phyloP scores from a whole-genome alignment of 2,113 vertebrate species.

The Arothron firmamentum region DNA sequence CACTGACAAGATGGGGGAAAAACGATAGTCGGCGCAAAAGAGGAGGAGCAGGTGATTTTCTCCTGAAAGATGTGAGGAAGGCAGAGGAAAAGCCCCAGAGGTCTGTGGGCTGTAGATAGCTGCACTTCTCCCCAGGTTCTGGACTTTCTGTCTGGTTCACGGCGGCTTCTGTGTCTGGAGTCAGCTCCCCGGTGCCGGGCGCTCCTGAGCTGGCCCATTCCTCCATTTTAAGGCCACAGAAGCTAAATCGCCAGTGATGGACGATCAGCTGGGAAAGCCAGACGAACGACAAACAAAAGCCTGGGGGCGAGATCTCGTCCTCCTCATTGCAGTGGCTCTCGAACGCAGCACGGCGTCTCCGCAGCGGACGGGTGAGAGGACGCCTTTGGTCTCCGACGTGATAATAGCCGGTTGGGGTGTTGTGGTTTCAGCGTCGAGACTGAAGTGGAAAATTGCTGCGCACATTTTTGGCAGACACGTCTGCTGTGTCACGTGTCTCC shows the following conservation, averaged over 20 bases:
- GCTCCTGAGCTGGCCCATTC: conserved; percentile 2
- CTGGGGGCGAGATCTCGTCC: conserved; percentile 28
- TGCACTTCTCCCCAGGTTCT: conserved; percentile 17
- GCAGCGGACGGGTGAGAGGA: conserved; percentile 47
- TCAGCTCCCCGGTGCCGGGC: conserved; percentile 26
- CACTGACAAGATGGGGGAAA: conserved; percentile 11
- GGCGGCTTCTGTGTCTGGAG: neutral
- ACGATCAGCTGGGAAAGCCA: conserved; percentile 27
- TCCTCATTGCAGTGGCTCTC: conserved; percentile 44
- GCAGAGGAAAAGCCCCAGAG: conserved; percentile 39
- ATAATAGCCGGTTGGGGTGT: conserved; percentile 62
- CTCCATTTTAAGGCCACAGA: conserved; percentile 2
- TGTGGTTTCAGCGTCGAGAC: conserved; percentile 57
- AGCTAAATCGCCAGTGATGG: conserved; percentile 4
- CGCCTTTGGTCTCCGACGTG: conserved; percentile 56
- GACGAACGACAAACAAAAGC: conserved; percentile 34
- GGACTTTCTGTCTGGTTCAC: conserved; percentile 27
- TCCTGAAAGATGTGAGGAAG: conserved; percentile 33
- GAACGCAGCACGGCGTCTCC: conserved; percentile 32
- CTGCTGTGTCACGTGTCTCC: conserved; percentile 48
- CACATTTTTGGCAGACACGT: conserved; percentile 51
- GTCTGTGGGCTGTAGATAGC: conserved; percentile 55
- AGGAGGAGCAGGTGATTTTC: conserved; percentile 25
- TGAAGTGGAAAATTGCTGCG: conserved; percentile 69
- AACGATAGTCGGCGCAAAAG: conserved; percentile 3